Evolutionary conservation across 2,113 vertebrate species (phyloP).

Genomic region (Bubo bubo): DNA sequence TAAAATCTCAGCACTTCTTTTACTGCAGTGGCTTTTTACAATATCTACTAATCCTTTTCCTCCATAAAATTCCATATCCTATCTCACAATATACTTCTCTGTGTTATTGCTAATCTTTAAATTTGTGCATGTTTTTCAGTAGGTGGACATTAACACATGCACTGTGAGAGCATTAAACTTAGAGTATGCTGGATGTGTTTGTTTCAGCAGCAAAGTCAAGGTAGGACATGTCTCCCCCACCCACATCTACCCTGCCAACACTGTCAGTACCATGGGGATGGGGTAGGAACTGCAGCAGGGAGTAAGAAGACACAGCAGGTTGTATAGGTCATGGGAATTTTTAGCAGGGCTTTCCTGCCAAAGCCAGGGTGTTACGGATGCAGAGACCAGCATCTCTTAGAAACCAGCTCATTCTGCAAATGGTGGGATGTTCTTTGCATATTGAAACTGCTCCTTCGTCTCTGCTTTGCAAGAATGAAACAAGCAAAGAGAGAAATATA

Average conservation of each 20-base stretch:
- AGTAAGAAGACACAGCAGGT: neutral
- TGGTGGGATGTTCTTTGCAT: neutral
- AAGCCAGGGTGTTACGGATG: neutral
- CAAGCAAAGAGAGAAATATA: neutral
- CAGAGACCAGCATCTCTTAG: neutral
- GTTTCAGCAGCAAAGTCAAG: neutral
- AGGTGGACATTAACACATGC: neutral
- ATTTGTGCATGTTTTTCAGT: constrained; percentile 1
- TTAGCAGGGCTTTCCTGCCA: neutral
- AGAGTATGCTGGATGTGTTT: neutral
- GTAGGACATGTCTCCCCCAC: neutral
- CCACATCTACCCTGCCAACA: neutral
- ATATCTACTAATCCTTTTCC: constrained; percentile 57
- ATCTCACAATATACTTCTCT: constrained; percentile 36
- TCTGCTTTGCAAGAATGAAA: neutral
- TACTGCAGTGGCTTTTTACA: constrained; percentile 16
- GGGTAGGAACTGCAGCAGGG: neutral
- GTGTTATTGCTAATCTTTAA: constrained; percentile 45
- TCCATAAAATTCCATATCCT: constrained; percentile 9
- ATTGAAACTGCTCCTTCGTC: neutral
- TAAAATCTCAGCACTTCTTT: constrained; percentile 59
- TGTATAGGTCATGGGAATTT: neutral
- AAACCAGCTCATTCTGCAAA: neutral
- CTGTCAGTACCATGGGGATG: neutral
- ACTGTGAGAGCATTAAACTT: neutral